Base-by-base conservation (phyloP, 2,113 vertebrate genomes). In the Marcusenius ussheri region DNA sequence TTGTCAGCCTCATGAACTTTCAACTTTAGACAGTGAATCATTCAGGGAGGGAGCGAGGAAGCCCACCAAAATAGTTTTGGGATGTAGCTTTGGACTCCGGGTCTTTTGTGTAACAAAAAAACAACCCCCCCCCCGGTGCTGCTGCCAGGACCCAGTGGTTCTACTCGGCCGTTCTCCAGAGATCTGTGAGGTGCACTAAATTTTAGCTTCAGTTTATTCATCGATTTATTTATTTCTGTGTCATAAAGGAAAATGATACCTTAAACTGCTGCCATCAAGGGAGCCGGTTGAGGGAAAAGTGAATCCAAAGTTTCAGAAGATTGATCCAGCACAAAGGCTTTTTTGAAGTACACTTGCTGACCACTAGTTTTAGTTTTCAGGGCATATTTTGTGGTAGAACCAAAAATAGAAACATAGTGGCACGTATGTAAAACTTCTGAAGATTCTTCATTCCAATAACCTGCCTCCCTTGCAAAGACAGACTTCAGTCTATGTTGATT, bases 191-290 rank as follows among this genome's bases (percentile, higher is more conserved):
- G 58, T 90, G 88, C 49, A 90, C 87, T 85, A 74, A 31, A 46
- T 89, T 91, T 93, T 91, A 85, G 91, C 90, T 88, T 89, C 70
- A 77, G 31, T 39, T 77, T 17, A 77, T 77, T 77, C 5, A 77
- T 42, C 17, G 70, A 77, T 77, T 77, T 42, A 77, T 42, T 77
- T 77, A 19, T 77, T 77, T 77, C 70, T 77, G 70, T 39, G 70
- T 77, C 35, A 77, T 77, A 77, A 77, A 77, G 70, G 70, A 77
- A 77, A 77, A 42, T 39, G 70, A 77, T 77, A 77, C 3, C 27
- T 77, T 77, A 17, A 77, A 35, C 70, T 13, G 5, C 27, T 39
- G 70, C 70, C 35, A 42, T 42, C 17, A 19, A 15, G 13, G 31
- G 70, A 77, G 35, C 27, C 5, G 5, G 5, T 35, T 77, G 70